Percentiles rank a stretch among this genome's conserved stretches.
Evolutionary conservation across 92 coral and sea anemone species (phyloP).

Genomic region (Anthopleura xanthogrammica): DNA sequence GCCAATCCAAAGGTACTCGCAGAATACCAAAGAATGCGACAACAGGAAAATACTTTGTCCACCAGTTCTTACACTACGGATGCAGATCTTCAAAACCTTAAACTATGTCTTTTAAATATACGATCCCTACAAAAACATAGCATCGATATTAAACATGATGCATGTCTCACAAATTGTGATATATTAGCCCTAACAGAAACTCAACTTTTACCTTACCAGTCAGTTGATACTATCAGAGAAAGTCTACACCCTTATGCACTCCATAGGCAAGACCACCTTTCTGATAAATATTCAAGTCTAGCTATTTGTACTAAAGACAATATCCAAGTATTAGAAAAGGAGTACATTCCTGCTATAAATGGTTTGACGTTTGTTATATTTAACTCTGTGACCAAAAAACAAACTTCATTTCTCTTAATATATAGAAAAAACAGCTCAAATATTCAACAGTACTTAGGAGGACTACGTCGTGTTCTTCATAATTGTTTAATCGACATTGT

Average conservation of each 20-base stretch:
- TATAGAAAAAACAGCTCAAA: no score
- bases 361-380: no score
- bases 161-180: conserved; percentile 26
- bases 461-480: no score
- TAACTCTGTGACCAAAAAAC: no score
- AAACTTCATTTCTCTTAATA: no score
- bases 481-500: no score
- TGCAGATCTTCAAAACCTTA: not conserved
- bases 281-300: conserved; percentile 49
- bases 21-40: conserved; percentile 38
- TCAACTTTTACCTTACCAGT: conserved; percentile 23
- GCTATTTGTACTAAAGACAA: conserved; percentile 38
- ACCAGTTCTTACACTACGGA: not conserved
- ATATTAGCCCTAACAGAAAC: conserved; percentile 39
- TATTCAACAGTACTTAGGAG: no score
- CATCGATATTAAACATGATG: conserved; percentile 37
- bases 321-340: no score
- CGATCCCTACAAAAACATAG: conserved; percentile 48
- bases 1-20: conserved; percentile 45
- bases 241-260: conserved; percentile 29
- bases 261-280: conserved; percentile 35
- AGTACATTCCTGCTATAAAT: no score
- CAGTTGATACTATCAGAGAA: conserved; percentile 24
- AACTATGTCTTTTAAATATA: conserved; percentile 23
- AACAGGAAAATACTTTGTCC: not conserved